These are phyloP conservation scores for Nannoperca obscura DNA, from an alignment of 2,797 vertebrate species.

Conservation along the genomic window DNA sequence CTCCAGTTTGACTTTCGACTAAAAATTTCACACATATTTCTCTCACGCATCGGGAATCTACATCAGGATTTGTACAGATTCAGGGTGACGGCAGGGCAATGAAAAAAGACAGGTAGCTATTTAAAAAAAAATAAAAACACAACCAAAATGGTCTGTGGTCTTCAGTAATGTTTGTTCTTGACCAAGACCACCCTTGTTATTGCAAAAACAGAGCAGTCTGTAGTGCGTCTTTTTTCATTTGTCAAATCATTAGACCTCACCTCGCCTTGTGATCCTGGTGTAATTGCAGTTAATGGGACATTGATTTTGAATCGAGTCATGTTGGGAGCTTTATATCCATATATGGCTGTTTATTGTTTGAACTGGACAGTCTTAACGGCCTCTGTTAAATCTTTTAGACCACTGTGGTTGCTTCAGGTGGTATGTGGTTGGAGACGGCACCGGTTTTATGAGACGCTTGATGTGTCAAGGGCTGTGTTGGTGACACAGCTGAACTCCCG, in stretches of 20 bases:
- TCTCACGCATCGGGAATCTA: slow-evolving; percentile 3
- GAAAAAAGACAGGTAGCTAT: not conserved
- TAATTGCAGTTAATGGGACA: slow-evolving; percentile 36
- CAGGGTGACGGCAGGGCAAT: slow-evolving; percentile 22
- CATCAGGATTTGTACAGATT: slow-evolving; percentile 27
- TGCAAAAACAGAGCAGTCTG: slow-evolving; percentile 25
- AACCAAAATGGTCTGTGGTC: slow-evolving; percentile 1
- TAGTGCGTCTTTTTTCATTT: slow-evolving; percentile 13
- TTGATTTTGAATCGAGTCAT: slow-evolving; percentile 11
- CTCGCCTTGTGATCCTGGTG: not conserved
- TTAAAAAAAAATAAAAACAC: not conserved
- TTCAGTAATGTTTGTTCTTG: slow-evolving; percentile 10
- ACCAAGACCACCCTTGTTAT: slow-evolving; percentile 2
- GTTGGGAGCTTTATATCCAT: slow-evolving; percentile 9
- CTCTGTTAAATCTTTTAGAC: slow-evolving; percentile 30
- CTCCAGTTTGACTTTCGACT: slow-evolving; percentile 30
- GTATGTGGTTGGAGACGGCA: not conserved
- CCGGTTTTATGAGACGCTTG: not conserved
- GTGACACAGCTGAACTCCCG: not conserved
- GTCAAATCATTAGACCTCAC: slow-evolving; percentile 15
- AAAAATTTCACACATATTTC: slow-evolving; percentile 16
- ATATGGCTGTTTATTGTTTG: slow-evolving; percentile 1
- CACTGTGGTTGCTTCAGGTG: not conserved
- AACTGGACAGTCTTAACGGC: slow-evolving; percentile 36
- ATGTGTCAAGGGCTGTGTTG: not conserved